These are phyloP conservation scores for Spinibarbus caldwelli DNA, from an alignment of 2,797 vertebrate genomes.

Conservation along the genomic window DNA sequence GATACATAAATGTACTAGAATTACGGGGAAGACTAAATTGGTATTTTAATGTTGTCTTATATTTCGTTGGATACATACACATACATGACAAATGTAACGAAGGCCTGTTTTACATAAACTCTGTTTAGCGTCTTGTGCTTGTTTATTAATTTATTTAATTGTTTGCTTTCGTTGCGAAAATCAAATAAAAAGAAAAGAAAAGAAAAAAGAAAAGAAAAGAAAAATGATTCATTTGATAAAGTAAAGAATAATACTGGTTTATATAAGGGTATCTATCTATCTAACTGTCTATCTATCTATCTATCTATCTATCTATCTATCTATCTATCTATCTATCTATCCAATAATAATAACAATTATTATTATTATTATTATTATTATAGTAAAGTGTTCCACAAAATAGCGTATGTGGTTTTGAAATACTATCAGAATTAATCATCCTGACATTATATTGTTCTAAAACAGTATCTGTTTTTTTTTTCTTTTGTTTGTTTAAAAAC, in stretches of 20 bases:
- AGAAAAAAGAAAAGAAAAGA: too few relatives aligned
- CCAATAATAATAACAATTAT: too few relatives aligned
- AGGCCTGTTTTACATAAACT: constrained; percentile 4
- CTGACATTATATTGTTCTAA: neutral
- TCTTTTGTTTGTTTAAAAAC: neutral
- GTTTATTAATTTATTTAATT: neutral
- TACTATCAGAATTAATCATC: neutral
- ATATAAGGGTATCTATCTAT: neutral
- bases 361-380: too few relatives aligned
- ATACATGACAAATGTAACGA: neutral
- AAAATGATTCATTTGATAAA: neutral
- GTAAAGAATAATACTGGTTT: neutral
- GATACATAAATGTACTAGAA: neutral
- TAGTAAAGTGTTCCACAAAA: neutral
- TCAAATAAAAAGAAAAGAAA: too few relatives aligned
- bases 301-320: too few relatives aligned
- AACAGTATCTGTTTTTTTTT: neutral
- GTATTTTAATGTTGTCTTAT: neutral
- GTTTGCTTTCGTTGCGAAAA: neutral
- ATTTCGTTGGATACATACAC: neutral
- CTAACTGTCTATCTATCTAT: too few relatives aligned
- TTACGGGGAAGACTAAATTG: neutral
- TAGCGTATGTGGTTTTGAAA: neutral
- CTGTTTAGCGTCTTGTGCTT: neutral
- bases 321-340: too few relatives aligned